Percentiles rank a stretch among this genome's conserved stretches.
phyloP scores from a whole-genome alignment of 2,113 vertebrate genomes.

The Melanotaenia duboulayi region DNA sequence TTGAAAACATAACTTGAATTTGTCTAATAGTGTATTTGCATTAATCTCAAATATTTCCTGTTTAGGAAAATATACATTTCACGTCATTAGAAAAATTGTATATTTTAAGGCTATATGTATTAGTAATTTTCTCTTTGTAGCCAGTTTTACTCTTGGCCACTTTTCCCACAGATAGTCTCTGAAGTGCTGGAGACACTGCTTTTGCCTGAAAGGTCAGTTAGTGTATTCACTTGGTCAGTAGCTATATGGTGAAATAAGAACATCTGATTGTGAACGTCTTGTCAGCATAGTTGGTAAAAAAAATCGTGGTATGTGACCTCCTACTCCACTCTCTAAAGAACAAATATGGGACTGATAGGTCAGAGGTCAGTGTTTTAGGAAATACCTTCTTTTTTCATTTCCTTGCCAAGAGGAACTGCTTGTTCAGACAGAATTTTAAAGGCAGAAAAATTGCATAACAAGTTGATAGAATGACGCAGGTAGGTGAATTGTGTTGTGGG shows the following conservation, averaged over 20 bases:
- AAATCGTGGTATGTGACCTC: background rate
- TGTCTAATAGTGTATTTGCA: no score
- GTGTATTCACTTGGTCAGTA: background rate
- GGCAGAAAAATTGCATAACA: background rate
- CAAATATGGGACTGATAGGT: background rate
- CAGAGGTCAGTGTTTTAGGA: background rate
- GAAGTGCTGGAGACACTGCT: no score
- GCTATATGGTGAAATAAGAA: background rate
- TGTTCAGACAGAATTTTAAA: background rate
- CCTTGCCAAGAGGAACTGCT: background rate
- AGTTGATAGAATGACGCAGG: background rate
- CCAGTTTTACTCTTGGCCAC: no score
- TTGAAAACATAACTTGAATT: background rate
- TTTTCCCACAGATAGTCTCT: no score
- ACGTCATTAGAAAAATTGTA: no score
- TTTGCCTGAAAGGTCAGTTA: background rate
- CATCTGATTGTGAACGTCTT: background rate
- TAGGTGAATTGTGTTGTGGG: background rate
- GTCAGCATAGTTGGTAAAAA: slow-evolving; percentile 3
- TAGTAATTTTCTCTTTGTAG: no score
- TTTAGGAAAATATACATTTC: no score
- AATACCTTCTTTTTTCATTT: background rate
- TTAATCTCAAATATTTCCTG: no score
- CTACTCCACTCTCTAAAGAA: background rate
- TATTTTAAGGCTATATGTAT: no score